Conservation (phyloP, 2,888 invertebrate species). For the Terebella lapidaria region DNA sequence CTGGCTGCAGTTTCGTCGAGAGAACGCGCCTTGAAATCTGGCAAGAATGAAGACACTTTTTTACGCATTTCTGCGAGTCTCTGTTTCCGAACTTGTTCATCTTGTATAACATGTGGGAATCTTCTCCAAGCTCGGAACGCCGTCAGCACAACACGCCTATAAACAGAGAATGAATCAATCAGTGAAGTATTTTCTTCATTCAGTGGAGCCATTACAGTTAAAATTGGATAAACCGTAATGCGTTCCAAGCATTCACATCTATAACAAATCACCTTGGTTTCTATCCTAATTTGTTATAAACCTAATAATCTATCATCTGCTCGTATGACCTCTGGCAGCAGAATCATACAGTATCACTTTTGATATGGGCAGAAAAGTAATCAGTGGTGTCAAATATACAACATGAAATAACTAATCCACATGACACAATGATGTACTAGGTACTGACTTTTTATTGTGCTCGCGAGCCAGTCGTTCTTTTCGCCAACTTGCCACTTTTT, state of each 20-base stretch:
- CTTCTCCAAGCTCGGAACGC: conserved; percentile 33
- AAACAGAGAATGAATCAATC: background rate
- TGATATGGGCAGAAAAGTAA: background rate
- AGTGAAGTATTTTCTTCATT: background rate
- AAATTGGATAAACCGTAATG: too few relatives aligned
- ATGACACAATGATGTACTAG: too few relatives aligned
- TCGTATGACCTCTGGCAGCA: too few relatives aligned
- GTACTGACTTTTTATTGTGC: conserved; percentile 36
- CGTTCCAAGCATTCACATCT: too few relatives aligned
- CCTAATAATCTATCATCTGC: too few relatives aligned
- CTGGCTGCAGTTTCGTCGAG: too few relatives aligned
- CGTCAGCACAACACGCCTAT: conserved; percentile 1
- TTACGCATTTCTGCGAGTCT: conserved; percentile 40
- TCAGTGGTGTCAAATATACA: too few relatives aligned
- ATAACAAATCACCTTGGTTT: too few relatives aligned
- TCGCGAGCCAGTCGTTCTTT: conserved; percentile 37
- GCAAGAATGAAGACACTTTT: conserved; percentile 44
- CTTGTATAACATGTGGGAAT: conserved; percentile 34
- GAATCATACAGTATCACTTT: too few relatives aligned
- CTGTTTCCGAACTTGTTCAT: conserved; percentile 36
- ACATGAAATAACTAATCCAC: too few relatives aligned
- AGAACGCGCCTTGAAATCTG: conserved; percentile 43
- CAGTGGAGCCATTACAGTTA: too few relatives aligned
- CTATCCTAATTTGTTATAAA: too few relatives aligned
- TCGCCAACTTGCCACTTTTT: conserved; percentile 37